Evolutionary conservation across 2,888 invertebrate species (phyloP).

Genomic region (Stegana nigrithorax): DNA sequence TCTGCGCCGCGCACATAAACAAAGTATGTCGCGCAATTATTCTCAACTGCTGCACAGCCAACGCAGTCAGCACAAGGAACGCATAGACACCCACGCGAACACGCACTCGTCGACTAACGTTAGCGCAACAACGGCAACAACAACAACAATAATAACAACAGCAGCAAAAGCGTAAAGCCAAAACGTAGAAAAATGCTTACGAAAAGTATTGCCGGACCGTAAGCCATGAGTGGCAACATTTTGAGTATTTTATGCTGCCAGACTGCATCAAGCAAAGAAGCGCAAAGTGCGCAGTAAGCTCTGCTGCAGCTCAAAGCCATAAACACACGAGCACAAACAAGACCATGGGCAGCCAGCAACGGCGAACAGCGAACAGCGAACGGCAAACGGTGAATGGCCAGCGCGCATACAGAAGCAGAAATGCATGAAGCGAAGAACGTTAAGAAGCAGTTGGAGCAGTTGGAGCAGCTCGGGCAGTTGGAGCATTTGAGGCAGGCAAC

Average conservation of each 20-base stretch:
- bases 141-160: background rate
- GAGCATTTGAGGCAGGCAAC: slow-evolving; percentile 11
- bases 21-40: slow-evolving; percentile 65
- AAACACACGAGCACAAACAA: background rate
- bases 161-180: background rate
- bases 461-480: background rate
- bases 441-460: background rate
- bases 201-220: background rate
- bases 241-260: background rate
- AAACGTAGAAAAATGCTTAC: background rate
- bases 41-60: slow-evolving; percentile 61
- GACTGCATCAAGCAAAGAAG: background rate
- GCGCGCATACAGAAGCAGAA: background rate
- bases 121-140: no score
- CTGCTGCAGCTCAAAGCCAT: no score
- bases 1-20: slow-evolving; percentile 48
- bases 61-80: no score
- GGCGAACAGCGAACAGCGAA: slow-evolving; percentile 3
- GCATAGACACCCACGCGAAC: no score
- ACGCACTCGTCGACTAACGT: no score
- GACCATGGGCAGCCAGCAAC: background rate
- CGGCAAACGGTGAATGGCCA: background rate
- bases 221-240: background rate
- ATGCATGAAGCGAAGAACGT: background rate
- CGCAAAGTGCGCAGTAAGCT: background rate